A percentile compares a stretch with the other conserved stretches of the same genome.
Evolutionary conservation across 2,888 invertebrate genomes (phyloP).

Genomic region (Protodeltote pygarga): DNA sequence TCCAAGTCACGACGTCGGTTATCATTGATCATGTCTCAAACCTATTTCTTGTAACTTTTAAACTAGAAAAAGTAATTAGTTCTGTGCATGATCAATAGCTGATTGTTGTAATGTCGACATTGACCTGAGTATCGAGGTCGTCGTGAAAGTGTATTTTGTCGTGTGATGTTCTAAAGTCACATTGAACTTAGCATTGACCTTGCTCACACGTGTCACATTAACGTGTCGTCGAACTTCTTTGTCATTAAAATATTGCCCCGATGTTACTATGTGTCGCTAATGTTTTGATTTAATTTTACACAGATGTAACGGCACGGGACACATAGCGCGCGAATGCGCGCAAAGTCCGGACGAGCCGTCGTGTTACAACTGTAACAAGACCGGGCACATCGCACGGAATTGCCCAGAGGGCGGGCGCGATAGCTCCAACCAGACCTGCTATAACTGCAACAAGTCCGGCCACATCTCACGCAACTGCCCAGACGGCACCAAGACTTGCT

Average conservation of each 20-base stretch:
- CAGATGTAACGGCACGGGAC: slow-evolving; percentile 96
- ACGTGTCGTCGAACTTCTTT: slow-evolving; percentile 15
- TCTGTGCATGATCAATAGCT: slow-evolving; percentile 11
- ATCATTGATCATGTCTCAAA: slow-evolving; percentile 41
- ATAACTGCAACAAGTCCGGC: slow-evolving; percentile 97
- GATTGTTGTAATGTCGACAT: slow-evolving; percentile 11
- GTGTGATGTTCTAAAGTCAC: slow-evolving; percentile 17
- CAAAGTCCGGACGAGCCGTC: slow-evolving; percentile 93
- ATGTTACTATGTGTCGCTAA: neutral
- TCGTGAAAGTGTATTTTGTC: slow-evolving; percentile 36
- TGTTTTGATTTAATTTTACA: slow-evolving; percentile 9
- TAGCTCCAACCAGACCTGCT: slow-evolving; percentile 93
- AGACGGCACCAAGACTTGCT: slow-evolving; percentile 95
- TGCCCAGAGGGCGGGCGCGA: slow-evolving; percentile 92
- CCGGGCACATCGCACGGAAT: slow-evolving; percentile 96
- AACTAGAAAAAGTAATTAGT: slow-evolving; percentile 1
- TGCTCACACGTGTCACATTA: slow-evolving; percentile 12
- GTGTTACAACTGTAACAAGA: slow-evolving; percentile 98
- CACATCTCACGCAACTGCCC: slow-evolving; percentile 96
- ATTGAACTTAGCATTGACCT: slow-evolving; percentile 42
- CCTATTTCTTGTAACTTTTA: slow-evolving; percentile 20
- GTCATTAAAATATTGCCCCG: slow-evolving; percentile 1
- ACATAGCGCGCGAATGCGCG: slow-evolving; percentile 97
- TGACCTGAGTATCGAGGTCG: slow-evolving; percentile 12
- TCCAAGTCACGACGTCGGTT: slow-evolving; percentile 32